Evolutionary conservation across 2,888 invertebrate species (phyloP).

Genomic region (Oxycera nigricornis): DNA sequence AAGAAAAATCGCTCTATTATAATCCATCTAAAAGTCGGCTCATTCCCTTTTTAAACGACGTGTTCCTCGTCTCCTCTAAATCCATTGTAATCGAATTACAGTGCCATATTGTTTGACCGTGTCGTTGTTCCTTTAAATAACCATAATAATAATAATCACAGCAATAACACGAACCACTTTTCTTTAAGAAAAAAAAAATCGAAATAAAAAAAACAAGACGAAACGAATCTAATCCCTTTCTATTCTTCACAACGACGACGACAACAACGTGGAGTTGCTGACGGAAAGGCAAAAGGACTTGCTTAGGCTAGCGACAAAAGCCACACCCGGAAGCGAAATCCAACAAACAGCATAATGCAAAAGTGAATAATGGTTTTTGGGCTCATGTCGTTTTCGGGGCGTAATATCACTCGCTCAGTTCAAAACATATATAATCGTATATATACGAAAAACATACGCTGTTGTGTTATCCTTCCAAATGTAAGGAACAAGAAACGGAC

Average conservation of each 20-base stretch:
- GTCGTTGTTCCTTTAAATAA: conserved; percentile 28
- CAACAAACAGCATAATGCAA: conserved; percentile 19
- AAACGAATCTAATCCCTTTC: conserved; percentile 12
- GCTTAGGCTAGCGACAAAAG: not conserved
- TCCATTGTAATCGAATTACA: conserved; percentile 19
- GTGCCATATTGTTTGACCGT: conserved; percentile 8
- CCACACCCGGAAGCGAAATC: conserved; percentile 9
- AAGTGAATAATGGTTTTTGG: conserved; percentile 19
- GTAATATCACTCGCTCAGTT: conserved; percentile 17
- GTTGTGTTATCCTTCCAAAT: not conserved
- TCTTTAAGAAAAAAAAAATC: not conserved
- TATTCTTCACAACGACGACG: not conserved
- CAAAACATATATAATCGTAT: too few relatives aligned
- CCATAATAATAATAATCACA: conserved; percentile 9
- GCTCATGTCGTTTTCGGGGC: conserved; percentile 25
- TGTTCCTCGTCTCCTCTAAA: not conserved
- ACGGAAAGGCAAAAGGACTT: conserved; percentile 6
- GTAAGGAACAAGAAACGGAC: not conserved
- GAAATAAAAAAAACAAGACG: not conserved
- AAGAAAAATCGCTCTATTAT: not conserved
- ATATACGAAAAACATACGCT: conserved; percentile 14
- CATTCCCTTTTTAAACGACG: not conserved
- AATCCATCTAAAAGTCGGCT: not conserved
- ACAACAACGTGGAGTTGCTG: not conserved
- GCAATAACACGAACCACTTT: not conserved